Percentiles rank a stretch among this genome's conserved stretches.
phyloP scores from a whole-genome alignment of 2,797 vertebrate species.

The Sebastes cheni region DNA sequence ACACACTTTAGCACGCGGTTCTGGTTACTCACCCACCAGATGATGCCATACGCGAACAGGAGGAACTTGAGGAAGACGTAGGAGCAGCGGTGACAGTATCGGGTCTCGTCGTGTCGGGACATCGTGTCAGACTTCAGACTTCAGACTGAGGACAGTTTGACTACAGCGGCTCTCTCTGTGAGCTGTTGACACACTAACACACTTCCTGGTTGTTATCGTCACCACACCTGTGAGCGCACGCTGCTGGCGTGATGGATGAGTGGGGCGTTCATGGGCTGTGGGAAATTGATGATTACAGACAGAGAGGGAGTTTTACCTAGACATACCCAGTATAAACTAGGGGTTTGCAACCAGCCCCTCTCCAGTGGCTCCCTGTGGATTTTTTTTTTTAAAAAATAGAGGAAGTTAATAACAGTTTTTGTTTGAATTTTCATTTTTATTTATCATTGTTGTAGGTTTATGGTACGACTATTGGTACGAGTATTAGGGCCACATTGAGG shows the following conservation, averaged over 20 bases:
- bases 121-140: constrained; percentile 30
- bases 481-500: too few relatives aligned
- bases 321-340: too few relatives aligned
- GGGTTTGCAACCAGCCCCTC: too few relatives aligned
- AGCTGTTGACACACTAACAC: constrained; percentile 4
- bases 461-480: too few relatives aligned
- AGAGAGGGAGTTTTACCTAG: neutral
- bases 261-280: neutral
- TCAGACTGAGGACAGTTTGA: neutral
- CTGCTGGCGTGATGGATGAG: neutral
- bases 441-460: too few relatives aligned
- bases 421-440: too few relatives aligned
- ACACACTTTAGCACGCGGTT: neutral
- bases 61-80: constrained; percentile 66
- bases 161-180: neutral
- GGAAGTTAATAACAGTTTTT: too few relatives aligned
- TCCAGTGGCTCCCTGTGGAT: too few relatives aligned
- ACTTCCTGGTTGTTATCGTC: constrained; percentile 70
- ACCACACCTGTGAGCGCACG: constrained; percentile 59
- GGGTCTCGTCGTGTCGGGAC: constrained; percentile 19
- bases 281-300: neutral
- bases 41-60: constrained; percentile 67
- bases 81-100: constrained; percentile 61
- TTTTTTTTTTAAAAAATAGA: too few relatives aligned
- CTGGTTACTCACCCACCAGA: constrained; percentile 73